A percentile compares a stretch with the other conserved stretches of the same genome.
These are phyloP conservation scores for Ameiurus melas DNA, from an alignment of 2,113 vertebrate genomes.

Conservation along the genomic window DNA sequence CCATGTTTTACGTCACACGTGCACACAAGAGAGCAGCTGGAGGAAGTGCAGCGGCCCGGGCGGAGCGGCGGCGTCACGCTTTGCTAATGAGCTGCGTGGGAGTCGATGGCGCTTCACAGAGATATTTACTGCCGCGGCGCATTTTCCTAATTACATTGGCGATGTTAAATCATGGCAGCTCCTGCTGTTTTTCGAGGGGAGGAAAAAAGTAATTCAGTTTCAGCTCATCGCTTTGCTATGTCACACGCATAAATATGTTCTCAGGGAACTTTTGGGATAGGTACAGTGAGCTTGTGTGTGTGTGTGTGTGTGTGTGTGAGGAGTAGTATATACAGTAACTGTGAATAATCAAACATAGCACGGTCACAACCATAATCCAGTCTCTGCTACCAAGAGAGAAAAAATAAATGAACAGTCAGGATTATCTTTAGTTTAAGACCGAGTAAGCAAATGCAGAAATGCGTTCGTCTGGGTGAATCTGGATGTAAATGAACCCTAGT, in stretches of 20 bases:
- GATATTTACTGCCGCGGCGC: slow-evolving; percentile 65
- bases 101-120: slow-evolving; percentile 59
- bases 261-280: slow-evolving; percentile 15
- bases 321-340: not conserved
- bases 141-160: slow-evolving; percentile 70
- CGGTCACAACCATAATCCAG: not conserved
- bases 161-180: slow-evolving; percentile 62
- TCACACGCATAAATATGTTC: slow-evolving; percentile 46
- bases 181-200: slow-evolving; percentile 52
- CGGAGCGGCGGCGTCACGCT: slow-evolving; percentile 35
- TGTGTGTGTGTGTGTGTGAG: slow-evolving; percentile 38
- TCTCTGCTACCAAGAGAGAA: not conserved
- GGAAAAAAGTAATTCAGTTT: slow-evolving; percentile 54
- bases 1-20: not conserved
- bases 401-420: not conserved
- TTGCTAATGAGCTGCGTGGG: slow-evolving; percentile 63
- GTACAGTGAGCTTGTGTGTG: slow-evolving; percentile 33
- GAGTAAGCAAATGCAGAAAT: not conserved
- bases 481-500: slow-evolving; percentile 15
- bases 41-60: slow-evolving; percentile 20
- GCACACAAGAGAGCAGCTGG: slow-evolving; percentile 28
- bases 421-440: not conserved
- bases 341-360: not conserved
- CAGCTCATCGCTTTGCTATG: slow-evolving; percentile 54
- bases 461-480: not conserved